A percentile compares a stretch with the other conserved stretches of the same genome.
Conservation (phyloP, 2,888 invertebrate species). For the Polylopha cassiicola region DNA sequence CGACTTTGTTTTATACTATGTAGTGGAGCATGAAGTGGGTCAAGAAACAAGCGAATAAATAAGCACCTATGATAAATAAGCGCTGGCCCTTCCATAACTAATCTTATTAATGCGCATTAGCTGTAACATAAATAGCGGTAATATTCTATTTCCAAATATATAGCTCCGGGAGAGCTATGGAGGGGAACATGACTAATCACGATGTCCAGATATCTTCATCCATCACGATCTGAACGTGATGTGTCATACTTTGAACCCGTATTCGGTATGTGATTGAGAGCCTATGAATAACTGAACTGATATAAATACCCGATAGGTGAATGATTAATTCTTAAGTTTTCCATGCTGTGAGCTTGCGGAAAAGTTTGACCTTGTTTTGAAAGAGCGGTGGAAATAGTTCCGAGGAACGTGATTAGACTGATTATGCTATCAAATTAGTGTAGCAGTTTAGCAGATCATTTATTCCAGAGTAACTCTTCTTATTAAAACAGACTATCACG, state of each 20-base stretch:
- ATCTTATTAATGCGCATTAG: background rate
- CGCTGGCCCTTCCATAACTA: no score
- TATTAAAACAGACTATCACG: no score
- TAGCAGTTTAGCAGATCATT: no score
- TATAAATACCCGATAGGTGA: slow-evolving; percentile 14
- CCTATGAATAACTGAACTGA: slow-evolving; percentile 19
- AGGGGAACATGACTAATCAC: slow-evolving; percentile 24
- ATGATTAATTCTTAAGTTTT: slow-evolving; percentile 2
- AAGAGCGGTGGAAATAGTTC: background rate
- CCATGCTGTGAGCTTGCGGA: background rate
- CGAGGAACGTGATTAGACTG: background rate
- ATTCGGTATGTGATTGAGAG: slow-evolving; percentile 23
- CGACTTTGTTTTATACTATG: background rate
- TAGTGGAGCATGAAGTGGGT: background rate
- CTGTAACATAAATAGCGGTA: background rate
- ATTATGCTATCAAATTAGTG: no score
- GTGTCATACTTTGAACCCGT: slow-evolving; percentile 24
- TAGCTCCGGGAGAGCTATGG: slow-evolving; percentile 17
- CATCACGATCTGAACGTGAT: slow-evolving; percentile 24
- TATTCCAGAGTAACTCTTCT: no score
- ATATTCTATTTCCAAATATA: slow-evolving; percentile 1
- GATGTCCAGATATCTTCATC: slow-evolving; percentile 25
- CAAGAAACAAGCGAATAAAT: no score
- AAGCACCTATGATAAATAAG: no score
- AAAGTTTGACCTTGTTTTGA: background rate